A percentile compares a stretch with the other conserved stretches of the same genome.
Conservation (phyloP, 2,113 vertebrate species). For the Gallinago paraguaiae region DNA sequence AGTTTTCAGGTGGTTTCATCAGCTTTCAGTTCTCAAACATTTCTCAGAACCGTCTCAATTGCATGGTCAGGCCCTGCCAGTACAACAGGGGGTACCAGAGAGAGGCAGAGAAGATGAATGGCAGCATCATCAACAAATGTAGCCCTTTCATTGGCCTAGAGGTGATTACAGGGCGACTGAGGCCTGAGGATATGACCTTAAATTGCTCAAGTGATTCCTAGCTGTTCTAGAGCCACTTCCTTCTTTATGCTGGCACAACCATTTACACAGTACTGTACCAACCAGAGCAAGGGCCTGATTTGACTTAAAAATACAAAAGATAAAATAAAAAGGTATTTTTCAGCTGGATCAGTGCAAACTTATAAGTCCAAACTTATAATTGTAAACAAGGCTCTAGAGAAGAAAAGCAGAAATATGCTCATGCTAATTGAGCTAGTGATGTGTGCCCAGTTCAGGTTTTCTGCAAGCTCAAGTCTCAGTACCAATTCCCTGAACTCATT, state of each 20-base stretch:
- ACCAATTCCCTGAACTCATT: background rate
- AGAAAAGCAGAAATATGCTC: background rate
- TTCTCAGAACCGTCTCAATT: background rate
- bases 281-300: background rate
- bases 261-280: background rate
- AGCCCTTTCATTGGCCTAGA: background rate
- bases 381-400: background rate
- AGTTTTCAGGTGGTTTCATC: background rate
- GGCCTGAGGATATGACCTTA: background rate
- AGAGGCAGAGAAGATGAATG: background rate
- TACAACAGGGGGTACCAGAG: background rate
- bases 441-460: background rate
- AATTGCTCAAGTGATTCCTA: background rate
- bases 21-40: background rate
- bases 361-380: background rate
- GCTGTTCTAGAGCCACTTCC: background rate
- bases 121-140: background rate
- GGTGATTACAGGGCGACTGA: fast-evolving
- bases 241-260: background rate
- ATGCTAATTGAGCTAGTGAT: background rate
- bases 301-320: background rate
- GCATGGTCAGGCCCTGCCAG: background rate
- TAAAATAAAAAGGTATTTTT: background rate
- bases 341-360: background rate
- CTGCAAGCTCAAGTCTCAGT: background rate